A percentile compares a stretch with the other conserved stretches of the same genome.
Conservation (phyloP, 1,140 invertebrate species). For the Bombus polaris region DNA sequence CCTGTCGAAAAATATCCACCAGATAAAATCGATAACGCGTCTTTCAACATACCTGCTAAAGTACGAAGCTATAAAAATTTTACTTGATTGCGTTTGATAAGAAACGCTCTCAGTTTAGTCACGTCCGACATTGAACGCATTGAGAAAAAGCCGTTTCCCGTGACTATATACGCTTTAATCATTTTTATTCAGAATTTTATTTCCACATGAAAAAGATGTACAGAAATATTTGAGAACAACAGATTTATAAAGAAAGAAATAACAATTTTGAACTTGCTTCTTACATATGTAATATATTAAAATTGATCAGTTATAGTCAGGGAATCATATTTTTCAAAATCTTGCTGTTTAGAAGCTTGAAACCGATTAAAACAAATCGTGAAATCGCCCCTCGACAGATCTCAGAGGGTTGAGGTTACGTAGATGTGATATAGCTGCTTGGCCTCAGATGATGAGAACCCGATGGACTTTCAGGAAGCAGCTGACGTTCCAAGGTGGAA, state of each 20-base stretch:
- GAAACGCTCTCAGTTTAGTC: background rate
- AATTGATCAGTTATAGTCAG: slow-evolving; percentile 7
- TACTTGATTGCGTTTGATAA: slow-evolving; percentile 29
- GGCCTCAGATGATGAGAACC: slow-evolving; percentile 4
- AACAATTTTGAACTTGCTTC: background rate
- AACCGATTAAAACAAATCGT: slow-evolving; percentile 63
- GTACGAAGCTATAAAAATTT: slow-evolving; percentile 55
- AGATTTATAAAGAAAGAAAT: background rate
- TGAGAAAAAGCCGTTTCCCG: background rate
- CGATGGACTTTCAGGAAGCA: slow-evolving; percentile 53
- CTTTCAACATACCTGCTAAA: slow-evolving; percentile 42
- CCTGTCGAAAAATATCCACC: slow-evolving; percentile 60
- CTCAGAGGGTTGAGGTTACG: slow-evolving; percentile 19
- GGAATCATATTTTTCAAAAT: slow-evolving; percentile 60
- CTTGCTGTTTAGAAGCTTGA: too few species aligned
- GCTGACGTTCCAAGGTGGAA: slow-evolving; percentile 60
- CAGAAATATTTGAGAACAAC: background rate
- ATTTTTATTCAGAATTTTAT: background rate
- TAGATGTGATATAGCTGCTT: slow-evolving; percentile 43
- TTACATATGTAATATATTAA: background rate
- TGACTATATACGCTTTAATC: background rate
- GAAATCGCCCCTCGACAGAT: slow-evolving; percentile 55
- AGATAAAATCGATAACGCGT: slow-evolving; percentile 61
- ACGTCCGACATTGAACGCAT: background rate
- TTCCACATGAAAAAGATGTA: background rate